Base-by-base conservation (phyloP, 2,888 invertebrate species). In the Eupithecia subfuscata region DNA sequence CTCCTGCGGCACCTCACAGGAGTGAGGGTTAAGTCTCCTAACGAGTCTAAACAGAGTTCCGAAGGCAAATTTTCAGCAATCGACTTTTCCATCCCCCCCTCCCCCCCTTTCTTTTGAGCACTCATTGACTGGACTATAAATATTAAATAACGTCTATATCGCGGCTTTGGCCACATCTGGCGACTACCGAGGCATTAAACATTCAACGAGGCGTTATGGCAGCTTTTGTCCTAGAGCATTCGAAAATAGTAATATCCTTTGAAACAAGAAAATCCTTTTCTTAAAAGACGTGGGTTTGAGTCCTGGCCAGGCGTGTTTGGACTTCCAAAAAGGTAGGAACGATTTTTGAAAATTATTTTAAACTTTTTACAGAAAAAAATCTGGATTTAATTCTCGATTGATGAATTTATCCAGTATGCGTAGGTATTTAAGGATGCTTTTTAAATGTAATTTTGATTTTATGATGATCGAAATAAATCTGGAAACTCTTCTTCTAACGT, bases 111-210 rank as follows among this genome's bases (percentile, higher is more conserved):
- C 8, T 40, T 40, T 40, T 40, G 40, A 40, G 40, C 40, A 40
- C 40, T 40, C 40, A 40, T 40, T 40, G 40, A 40, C 40, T 40
- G 40, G 40, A 40, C 40, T 60, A 60, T 60, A 60, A 60, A 60
- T 60, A 60, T 60, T 60, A 60, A 25, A 60, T 22, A 60, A 12
- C 0, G 0, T 60, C 5, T 60, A 60, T 56, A 25, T 5, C 60
- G 60, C 60, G 60, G 25, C 25, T 60, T 25, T 14, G 60, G 60
- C 25, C 60, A 14, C 60, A 60, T 60, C 60, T 67, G 65, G 65
- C 65, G 65, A 90, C 91, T 91, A 92, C 92, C 87, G 87, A 79
- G 80, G 82, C 81, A 86, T 94, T 92, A 94, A 94, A 93, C 91
- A 93, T 94, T 94, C 93, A 94, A 77, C 79, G 80, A 77, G 22